Conservation (phyloP, 2,888 invertebrate genomes). For the Ophraella communa region DNA sequence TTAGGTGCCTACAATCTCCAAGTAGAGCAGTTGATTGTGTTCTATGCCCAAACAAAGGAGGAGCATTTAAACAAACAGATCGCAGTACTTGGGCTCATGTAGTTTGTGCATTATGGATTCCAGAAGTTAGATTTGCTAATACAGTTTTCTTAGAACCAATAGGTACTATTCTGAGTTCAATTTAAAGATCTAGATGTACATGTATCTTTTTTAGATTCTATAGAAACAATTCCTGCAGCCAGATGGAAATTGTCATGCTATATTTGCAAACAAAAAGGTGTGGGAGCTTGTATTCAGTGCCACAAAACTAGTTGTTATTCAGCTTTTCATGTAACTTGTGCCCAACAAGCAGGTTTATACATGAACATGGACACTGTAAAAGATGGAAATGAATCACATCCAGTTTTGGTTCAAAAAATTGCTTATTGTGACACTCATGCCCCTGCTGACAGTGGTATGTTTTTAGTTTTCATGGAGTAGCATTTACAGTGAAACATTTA, state of each 20-base stretch:
- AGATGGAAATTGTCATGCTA: conserved; percentile 97
- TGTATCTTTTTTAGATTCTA: conserved; percentile 72
- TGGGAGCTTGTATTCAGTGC: conserved; percentile 98
- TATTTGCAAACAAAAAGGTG: conserved; percentile 91
- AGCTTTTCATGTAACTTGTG: conserved; percentile 99
- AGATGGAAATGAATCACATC: conserved; percentile 63
- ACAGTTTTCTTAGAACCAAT: conserved; percentile 98
- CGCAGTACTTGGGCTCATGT: conserved; percentile 97
- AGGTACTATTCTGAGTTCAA: conserved; percentile 60
- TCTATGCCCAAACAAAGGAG: conserved; percentile 97
- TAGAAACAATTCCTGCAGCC: conserved; percentile 93
- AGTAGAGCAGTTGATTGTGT: conserved; percentile 95
- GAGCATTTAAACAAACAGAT: conserved; percentile 98
- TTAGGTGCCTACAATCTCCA: conserved; percentile 92
- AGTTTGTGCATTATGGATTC: conserved; percentile 98
- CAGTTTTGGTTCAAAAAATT: conserved; percentile 90
- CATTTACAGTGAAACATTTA: neutral
- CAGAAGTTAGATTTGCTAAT: conserved; percentile 97
- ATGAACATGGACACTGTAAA: conserved; percentile 97
- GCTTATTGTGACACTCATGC: conserved; percentile 96
- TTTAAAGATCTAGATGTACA: neutral
- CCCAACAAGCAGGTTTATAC: conserved; percentile 91
- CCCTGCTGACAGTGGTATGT: conserved; percentile 66
- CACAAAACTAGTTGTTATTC: conserved; percentile 96
- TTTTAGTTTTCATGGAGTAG: neutral